Base-by-base conservation (phyloP, 2,888 invertebrate species). In the Xestobium rufovillosum region DNA sequence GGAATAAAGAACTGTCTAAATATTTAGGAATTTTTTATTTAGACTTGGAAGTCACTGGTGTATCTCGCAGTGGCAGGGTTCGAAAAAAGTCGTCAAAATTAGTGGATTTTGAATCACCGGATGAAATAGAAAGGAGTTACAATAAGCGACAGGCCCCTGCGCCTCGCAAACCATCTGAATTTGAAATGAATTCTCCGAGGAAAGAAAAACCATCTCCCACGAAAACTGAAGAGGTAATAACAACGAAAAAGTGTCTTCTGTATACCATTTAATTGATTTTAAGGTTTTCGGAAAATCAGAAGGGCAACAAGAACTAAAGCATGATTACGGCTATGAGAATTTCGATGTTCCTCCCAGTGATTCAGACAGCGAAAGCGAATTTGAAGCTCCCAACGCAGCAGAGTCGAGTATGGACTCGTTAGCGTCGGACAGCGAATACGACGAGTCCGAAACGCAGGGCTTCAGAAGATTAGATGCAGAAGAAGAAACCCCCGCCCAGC, bases 11-110 rank as follows among this genome's bases (percentile, higher is more conserved):
- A n/a, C n/a, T n/a, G n/a, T n/a, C n/a, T n/a, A n/a, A n/a, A n/a
- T n/a, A n/a, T 19, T 19, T 19, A 6, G n/a, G 23, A 15, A 16
- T 35, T 33, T 34, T 31, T 33, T 11, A 39, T 46, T 48, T 59
- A 73, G 83, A 83, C 69, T 70, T 85, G 56, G 85, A 85, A 66
- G 86, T 87, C 37, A 86, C 85, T 36, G 89, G 89, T 4, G 79
- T 90, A 26, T 91, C 91, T 2, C 75, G 91, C 39, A 90, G 91
- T 51, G 91, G 91, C 13, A 73, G 91, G 38, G 89, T 94, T 1
- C 71, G 94, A 36, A 95, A 95, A 69, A 95, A 94, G 66, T 94
- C 92, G 11, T 91, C 92, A 0, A 92, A 95, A 61, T 70, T 96
- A 27, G 79, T 89, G 67, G 95, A 92, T 63, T 95, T 92, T 67